A percentile compares a stretch with the other conserved stretches of the same genome.
phyloP scores from a whole-genome alignment of 1,140 invertebrate species.

The Megathymus violae region DNA sequence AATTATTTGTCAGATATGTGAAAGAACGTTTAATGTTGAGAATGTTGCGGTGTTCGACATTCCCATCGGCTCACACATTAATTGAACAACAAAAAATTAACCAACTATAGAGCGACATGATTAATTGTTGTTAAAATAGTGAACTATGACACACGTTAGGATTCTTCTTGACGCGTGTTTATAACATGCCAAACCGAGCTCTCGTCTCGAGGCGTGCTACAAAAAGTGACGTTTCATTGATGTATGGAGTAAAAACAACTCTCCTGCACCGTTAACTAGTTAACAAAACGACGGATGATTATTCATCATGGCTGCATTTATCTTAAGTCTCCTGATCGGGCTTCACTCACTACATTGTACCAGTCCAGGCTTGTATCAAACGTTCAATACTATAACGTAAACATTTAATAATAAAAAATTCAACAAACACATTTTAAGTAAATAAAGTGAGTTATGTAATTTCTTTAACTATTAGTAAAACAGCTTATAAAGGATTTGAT shows the following conservation, averaged over 20 bases:
- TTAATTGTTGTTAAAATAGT: slow-evolving; percentile 71
- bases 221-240: slow-evolving; percentile 74
- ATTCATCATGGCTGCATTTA: slow-evolving; percentile 61
- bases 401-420: no score
- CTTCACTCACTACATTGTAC: no score
- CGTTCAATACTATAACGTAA: no score
- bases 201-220: slow-evolving; percentile 36
- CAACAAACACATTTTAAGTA: no score
- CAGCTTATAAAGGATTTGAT: no score
- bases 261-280: slow-evolving; percentile 66
- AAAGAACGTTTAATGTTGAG: slow-evolving; percentile 33
- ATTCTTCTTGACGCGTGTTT: slow-evolving; percentile 45
- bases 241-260: slow-evolving; percentile 64
- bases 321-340: slow-evolving; percentile 24
- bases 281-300: slow-evolving; percentile 64
- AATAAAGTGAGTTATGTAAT: no score
- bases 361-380: no score
- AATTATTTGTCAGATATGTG: slow-evolving; percentile 30
- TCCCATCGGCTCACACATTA: slow-evolving; percentile 41
- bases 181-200: slow-evolving; percentile 48
- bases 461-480: no score
- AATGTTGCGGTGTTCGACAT: slow-evolving; percentile 35
- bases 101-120: slow-evolving; percentile 54
- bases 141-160: slow-evolving; percentile 68
- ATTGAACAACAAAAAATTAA: slow-evolving; percentile 55